Conservation (phyloP, 2,797 vertebrate species). For the Iguana delicatissima region DNA sequence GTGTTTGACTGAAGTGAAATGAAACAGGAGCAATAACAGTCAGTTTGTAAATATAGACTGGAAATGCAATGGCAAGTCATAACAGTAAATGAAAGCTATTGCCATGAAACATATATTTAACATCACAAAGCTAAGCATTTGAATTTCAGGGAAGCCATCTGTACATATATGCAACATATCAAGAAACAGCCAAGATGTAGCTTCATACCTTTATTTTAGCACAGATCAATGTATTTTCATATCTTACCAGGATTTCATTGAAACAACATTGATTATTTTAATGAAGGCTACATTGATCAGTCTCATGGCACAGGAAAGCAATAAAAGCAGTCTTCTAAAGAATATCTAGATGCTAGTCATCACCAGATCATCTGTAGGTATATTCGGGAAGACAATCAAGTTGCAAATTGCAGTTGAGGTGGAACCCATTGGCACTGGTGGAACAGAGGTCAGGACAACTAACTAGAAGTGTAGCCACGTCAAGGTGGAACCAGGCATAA, state of each 20-base stretch:
- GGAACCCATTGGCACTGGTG: not conserved
- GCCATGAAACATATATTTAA: slow-evolving; percentile 29
- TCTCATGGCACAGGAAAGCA: not conserved
- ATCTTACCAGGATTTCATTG: not conserved
- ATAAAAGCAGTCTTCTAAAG: not conserved
- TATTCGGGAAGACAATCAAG: not conserved
- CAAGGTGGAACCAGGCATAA: too few species aligned
- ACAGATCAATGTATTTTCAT: not conserved
- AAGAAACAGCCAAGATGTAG: slow-evolving; percentile 6
- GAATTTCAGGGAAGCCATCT: slow-evolving; percentile 27
- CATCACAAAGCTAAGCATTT: slow-evolving; percentile 10
- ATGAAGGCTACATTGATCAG: not conserved
- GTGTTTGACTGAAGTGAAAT: slow-evolving; percentile 19
- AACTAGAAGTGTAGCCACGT: too few species aligned
- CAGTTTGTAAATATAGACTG: slow-evolving; percentile 31
- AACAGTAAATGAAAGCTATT: slow-evolving; percentile 28
- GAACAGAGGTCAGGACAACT: not conserved
- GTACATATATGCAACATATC: slow-evolving; percentile 1
- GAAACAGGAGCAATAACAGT: slow-evolving; percentile 34
- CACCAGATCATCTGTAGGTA: not conserved
- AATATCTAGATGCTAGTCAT: not conserved
- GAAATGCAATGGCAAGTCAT: slow-evolving; percentile 7
- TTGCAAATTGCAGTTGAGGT: not conserved
- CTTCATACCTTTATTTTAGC: slow-evolving; percentile 14
- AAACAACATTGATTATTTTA: not conserved